Evolutionary conservation across 1,140 invertebrate species (phyloP).

Genomic region (Parasteatoda tepidariorum): DNA sequence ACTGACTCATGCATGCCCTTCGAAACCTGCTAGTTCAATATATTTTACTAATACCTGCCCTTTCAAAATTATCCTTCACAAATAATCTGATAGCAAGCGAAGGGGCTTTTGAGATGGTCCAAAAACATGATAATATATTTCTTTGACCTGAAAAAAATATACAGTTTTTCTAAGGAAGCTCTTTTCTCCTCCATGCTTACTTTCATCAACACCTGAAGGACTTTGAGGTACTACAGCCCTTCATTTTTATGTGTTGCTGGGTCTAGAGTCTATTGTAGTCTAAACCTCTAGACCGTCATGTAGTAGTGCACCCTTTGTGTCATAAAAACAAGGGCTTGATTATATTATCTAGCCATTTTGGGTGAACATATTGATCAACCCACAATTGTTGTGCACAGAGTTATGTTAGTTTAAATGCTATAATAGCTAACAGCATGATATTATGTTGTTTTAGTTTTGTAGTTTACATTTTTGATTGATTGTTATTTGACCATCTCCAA

Average conservation of each 20-base stretch:
- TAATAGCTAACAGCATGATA: conserved; percentile 60
- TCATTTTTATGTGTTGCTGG: conserved; percentile 60
- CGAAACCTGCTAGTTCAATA: conserved; percentile 59
- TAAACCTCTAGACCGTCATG: conserved; percentile 55
- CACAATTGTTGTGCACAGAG: conserved; percentile 55
- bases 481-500: conserved; percentile 66
- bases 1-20: conserved; percentile 60
- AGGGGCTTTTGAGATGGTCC: conserved; percentile 98
- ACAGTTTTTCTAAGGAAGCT: conserved; percentile 55
- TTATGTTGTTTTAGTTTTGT: conserved; percentile 62
- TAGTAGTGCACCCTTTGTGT: conserved; percentile 57
- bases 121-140: conserved; percentile 71
- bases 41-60: conserved; percentile 45
- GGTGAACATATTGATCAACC: conserved; percentile 22
- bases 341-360: conserved; percentile 18
- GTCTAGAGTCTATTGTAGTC: conserved; percentile 60
- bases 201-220: conserved; percentile 53
- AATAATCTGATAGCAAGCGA: conserved; percentile 70
- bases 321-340: conserved; percentile 40
- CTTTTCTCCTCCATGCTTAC: conserved; percentile 58
- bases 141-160: conserved; percentile 45
- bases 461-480: conserved; percentile 61
- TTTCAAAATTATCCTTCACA: conserved; percentile 34
- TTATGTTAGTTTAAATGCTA: conserved; percentile 57
- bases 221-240: conserved; percentile 60